phyloP scores from a whole-genome alignment of 2,113 vertebrate genomes.

The Lepisosteus osseus region DNA sequence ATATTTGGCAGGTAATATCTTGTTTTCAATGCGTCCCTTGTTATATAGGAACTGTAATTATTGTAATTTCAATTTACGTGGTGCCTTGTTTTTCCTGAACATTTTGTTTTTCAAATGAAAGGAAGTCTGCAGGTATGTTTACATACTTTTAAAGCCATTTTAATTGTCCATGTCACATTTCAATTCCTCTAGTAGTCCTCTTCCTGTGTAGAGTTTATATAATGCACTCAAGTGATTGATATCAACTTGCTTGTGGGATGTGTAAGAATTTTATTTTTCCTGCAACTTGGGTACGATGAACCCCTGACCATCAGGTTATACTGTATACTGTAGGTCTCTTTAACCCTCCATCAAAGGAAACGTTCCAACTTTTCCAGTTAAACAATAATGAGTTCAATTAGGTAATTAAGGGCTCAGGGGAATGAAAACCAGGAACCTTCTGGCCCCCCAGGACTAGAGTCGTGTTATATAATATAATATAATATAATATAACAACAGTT shows the following conservation, averaged over 20 bases:
- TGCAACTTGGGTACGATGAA: constrained; percentile 46
- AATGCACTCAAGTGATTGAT: constrained; percentile 41
- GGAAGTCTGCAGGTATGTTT: not conserved
- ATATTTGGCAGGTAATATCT: constrained; percentile 14
- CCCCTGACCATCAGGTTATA: no score
- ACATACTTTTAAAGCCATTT: constrained; percentile 17
- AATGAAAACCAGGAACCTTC: no score
- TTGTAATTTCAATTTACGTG: constrained; percentile 23
- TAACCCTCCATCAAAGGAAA: no score
- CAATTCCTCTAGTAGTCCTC: constrained; percentile 41
- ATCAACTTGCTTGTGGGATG: constrained; percentile 45
- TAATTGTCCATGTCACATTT: constrained; percentile 45
- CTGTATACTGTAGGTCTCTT: no score
- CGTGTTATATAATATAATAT: no score
- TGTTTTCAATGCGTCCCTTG: constrained; percentile 32
- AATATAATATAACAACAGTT: no score
- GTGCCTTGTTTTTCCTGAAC: constrained; percentile 40
- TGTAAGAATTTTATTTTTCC: constrained; percentile 21
- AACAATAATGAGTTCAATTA: no score
- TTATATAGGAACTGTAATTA: constrained; percentile 24
- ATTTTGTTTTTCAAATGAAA: constrained; percentile 14
- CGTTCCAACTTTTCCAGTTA: no score
- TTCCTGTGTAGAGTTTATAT: constrained; percentile 46
- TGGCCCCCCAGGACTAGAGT: no score
- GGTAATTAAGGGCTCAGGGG: no score